Evolutionary conservation across 2,797 vertebrate species (phyloP).

Genomic region (Hydrocynus forskahlii): DNA sequence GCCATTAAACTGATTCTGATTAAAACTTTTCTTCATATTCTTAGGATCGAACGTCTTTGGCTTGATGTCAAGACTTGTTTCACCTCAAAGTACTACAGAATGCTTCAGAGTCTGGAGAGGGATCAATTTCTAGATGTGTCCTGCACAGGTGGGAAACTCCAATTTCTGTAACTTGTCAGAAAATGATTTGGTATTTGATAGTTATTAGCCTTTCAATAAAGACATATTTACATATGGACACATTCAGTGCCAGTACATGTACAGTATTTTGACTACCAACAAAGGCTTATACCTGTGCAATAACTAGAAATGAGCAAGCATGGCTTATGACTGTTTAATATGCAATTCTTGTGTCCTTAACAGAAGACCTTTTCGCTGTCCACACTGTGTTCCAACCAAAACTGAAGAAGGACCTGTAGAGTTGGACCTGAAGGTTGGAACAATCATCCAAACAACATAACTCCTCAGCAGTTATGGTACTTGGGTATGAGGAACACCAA

Average conservation of each 20-base stretch:
- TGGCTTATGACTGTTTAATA: background rate
- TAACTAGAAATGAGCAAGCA: background rate
- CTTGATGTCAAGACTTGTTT: background rate
- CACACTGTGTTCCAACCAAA: background rate
- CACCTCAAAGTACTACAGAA: constrained; percentile 22
- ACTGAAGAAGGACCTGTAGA: background rate
- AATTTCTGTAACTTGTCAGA: background rate
- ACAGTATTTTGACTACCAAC: background rate
- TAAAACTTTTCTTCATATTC: background rate
- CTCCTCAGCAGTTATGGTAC: background rate
- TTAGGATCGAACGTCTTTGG: constrained; percentile 26
- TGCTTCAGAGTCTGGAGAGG: constrained; percentile 18
- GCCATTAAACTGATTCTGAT: background rate
- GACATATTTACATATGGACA: background rate
- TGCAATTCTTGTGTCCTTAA: background rate
- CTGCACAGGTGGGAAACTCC: constrained; percentile 5
- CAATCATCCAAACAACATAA: background rate
- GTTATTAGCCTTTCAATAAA: background rate
- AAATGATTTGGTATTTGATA: background rate
- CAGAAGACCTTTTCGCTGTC: constrained; percentile 5
- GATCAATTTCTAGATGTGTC: constrained; percentile 12
- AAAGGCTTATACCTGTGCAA: background rate
- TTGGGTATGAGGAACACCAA: background rate
- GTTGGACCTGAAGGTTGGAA: no score
- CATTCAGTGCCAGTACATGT: no score